phyloP scores from a whole-genome alignment of 1,140 invertebrate species.

The Drosophila nigrodunni region DNA sequence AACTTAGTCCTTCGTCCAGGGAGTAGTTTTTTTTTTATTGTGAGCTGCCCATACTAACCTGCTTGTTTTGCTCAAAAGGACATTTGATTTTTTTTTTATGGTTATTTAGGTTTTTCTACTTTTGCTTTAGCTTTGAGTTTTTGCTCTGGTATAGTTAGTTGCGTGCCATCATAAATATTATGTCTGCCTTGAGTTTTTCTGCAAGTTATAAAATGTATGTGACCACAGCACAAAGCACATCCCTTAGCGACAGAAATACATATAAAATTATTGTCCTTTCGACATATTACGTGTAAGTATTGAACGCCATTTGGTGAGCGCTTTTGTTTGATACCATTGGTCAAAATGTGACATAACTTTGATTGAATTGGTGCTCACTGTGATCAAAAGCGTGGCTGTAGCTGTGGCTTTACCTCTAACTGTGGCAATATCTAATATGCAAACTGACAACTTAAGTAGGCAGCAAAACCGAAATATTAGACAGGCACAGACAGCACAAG shows the following conservation, averaged over 20 bases:
- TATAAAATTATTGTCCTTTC: constrained; percentile 10
- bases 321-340: constrained; percentile 23
- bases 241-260: constrained; percentile 5
- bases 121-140: constrained; percentile 1
- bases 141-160: constrained; percentile 42
- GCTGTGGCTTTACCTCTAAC: background rate
- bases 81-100: constrained; percentile 62
- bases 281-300: constrained; percentile 21
- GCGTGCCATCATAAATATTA: constrained; percentile 71
- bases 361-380: constrained; percentile 56
- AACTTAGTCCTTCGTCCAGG: constrained; percentile 35
- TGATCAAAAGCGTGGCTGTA: constrained; percentile 36
- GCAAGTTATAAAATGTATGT: constrained; percentile 64
- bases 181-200: constrained; percentile 59
- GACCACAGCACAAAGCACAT: constrained; percentile 31
- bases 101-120: constrained; percentile 55
- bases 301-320: constrained; percentile 36
- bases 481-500: constrained; percentile 54
- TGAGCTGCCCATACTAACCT: constrained; percentile 4
- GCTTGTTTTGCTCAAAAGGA: constrained; percentile 49
- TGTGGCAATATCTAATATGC: constrained; percentile 59
- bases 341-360: constrained; percentile 71
- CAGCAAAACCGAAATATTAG: constrained; percentile 64
- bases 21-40: constrained; percentile 13
- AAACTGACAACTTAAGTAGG: constrained; percentile 80